Base-by-base conservation (phyloP, 2,797 vertebrate genomes). In the Limosa lapponica region DNA sequence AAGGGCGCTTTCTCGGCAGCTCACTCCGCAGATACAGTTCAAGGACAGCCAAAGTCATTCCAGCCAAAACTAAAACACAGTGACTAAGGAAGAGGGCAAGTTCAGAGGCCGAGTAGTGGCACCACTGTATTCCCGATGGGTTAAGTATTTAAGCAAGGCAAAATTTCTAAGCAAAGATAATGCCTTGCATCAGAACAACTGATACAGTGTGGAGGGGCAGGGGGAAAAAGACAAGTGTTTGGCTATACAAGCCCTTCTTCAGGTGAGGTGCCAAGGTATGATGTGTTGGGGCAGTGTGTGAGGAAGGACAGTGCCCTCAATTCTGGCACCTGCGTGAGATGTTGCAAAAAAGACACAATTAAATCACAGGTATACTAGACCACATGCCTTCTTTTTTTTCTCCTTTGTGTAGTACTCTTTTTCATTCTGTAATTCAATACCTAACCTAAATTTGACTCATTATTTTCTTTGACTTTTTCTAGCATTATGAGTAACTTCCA, bases 21-120 rank as follows among this genome's bases (percentile, higher is more conserved):
- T 87, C 58, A 18, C 22, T 39, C 51, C 0, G 0, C 66, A 87
- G 82, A 71, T 22, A 65, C 23, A 66, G 23, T 13, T 62, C 90
- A 93, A 95, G 82, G 90, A 75, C 80, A 6, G 39, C 11, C 81
- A 96, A 93, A 89, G 95, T 84, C 88, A 93, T 62, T 72, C 58
- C 54, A 84, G 58, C 15, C 80, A 75, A 82, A 93, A 72, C 23
- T 78, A 54, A 62, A 43, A 52, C 43, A 74, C 0, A 0, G 25
- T 34, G 51, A 46, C 49, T 58, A 65, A 62, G 28, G 70, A 78
- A 70, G 36, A 72, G 27, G n/a, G 30, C 48, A 86, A 78, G 19
- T 8, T 84, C 74, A 89, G 87, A 87, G 58, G 67, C 39, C 0
- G 1, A 82, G 54, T 10, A 69, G 22, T 11, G 32, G 32, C 41